These are phyloP conservation scores for Epirrhoe alternata DNA, from an alignment of 2,888 invertebrate genomes.

Conservation along the genomic window DNA sequence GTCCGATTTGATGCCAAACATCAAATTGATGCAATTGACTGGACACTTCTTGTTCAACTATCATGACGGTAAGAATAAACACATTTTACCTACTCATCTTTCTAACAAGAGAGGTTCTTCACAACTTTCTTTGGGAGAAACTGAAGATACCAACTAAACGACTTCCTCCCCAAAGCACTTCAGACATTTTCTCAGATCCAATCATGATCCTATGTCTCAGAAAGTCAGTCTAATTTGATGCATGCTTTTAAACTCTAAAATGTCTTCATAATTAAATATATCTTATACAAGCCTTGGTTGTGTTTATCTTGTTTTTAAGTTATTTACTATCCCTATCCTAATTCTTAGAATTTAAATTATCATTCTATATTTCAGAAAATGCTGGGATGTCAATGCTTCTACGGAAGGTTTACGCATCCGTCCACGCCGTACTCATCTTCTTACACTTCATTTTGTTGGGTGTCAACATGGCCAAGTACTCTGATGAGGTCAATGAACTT, in stretches of 20 bases:
- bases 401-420: constrained; percentile 85
- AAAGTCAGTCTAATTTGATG: too few species aligned
- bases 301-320: too few species aligned
- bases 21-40: constrained; percentile 90
- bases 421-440: constrained; percentile 86
- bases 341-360: too few species aligned
- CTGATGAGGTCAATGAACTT: constrained; percentile 90
- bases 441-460: constrained; percentile 87
- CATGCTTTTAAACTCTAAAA: too few species aligned
- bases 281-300: too few species aligned
- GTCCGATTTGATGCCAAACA: constrained; percentile 93
- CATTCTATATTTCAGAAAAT: constrained; percentile 66
- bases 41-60: constrained; percentile 94
- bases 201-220: too few species aligned
- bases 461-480: constrained; percentile 89
- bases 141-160: too few species aligned
- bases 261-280: too few species aligned
- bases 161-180: too few species aligned
- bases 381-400: constrained; percentile 81
- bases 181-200: too few species aligned
- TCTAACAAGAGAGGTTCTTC: background rate
- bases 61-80: constrained; percentile 82
- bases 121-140: too few species aligned
- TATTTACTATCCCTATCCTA: too few species aligned
- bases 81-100: background rate